Percentiles rank a stretch among this genome's conserved stretches.
phyloP scores from a whole-genome alignment of 2,888 invertebrate genomes.

The Lucinisca nassula region DNA sequence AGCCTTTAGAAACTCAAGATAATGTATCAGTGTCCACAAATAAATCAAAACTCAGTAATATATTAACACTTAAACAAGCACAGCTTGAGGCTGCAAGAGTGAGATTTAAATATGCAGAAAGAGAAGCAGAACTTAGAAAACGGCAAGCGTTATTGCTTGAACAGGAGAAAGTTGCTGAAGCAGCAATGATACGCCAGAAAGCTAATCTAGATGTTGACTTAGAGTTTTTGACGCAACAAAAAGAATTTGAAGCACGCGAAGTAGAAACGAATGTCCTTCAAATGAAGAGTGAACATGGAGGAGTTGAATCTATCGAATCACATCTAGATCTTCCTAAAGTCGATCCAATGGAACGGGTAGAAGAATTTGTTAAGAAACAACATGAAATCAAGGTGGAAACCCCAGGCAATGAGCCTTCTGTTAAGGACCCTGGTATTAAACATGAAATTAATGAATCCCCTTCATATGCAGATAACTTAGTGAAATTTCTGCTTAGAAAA shows the following conservation, averaged over 20 bases:
- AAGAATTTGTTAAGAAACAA: neutral
- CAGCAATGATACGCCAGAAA: neutral
- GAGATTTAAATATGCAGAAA: neutral
- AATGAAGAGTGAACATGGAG: neutral
- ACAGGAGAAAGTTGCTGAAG: neutral
- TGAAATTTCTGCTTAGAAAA: conserved; percentile 21
- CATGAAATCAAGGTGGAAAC: too few relatives aligned
- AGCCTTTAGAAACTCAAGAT: too few relatives aligned
- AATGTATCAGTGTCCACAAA: too few relatives aligned
- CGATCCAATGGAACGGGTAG: neutral
- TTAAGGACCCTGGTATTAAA: too few relatives aligned
- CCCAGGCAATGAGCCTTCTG: too few relatives aligned
- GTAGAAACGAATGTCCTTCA: neutral
- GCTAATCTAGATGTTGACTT: neutral
- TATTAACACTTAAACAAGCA: neutral
- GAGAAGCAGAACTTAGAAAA: conserved; percentile 10
- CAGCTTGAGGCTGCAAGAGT: neutral
- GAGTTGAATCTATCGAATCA: neutral
- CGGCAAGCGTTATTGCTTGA: neutral
- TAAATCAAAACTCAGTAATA: neutral
- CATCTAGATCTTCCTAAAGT: neutral
- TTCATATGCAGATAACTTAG: neutral
- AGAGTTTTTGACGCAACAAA: neutral
- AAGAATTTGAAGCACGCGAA: neutral
- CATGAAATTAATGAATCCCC: too few relatives aligned